Evolutionary conservation across 2,888 invertebrate genomes (phyloP).

Genomic region (Synanthedon andrenaeformis): DNA sequence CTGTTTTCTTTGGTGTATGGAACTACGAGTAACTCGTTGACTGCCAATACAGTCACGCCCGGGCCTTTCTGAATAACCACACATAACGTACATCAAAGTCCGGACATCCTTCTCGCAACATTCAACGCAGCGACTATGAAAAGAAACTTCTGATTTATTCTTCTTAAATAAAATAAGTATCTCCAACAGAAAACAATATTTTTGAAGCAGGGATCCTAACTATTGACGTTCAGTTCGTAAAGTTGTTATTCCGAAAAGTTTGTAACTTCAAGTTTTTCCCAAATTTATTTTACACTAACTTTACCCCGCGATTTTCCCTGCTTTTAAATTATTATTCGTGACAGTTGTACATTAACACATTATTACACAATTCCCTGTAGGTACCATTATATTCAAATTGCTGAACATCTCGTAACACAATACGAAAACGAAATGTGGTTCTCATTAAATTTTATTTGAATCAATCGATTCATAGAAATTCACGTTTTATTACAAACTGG

Average conservation of each 20-base stretch:
- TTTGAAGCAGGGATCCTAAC: too few species aligned
- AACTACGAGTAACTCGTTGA: neutral
- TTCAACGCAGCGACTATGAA: neutral
- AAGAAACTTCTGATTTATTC: neutral
- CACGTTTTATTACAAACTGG: slow-evolving; percentile 8
- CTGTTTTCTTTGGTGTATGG: neutral
- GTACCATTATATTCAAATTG: neutral
- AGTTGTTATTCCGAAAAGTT: too few species aligned
- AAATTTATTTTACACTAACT: too few species aligned
- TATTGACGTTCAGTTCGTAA: too few species aligned
- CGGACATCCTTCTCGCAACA: slow-evolving; percentile 33
- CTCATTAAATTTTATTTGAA: slow-evolving; percentile 8
- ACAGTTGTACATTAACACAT: too few species aligned
- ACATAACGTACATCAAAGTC: slow-evolving; percentile 26
- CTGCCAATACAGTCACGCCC: neutral
- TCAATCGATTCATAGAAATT: slow-evolving; percentile 6
- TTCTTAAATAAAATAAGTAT: neutral
- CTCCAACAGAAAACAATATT: neutral
- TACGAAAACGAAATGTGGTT: neutral
- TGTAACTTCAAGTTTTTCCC: too few species aligned
- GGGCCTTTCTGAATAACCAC: neutral
- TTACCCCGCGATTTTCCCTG: too few species aligned
- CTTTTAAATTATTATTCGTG: too few species aligned
- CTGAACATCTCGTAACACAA: neutral
- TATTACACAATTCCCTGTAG: neutral